Conservation (phyloP, 2,797 vertebrate genomes). For the Lagorchestes hirsutus region DNA sequence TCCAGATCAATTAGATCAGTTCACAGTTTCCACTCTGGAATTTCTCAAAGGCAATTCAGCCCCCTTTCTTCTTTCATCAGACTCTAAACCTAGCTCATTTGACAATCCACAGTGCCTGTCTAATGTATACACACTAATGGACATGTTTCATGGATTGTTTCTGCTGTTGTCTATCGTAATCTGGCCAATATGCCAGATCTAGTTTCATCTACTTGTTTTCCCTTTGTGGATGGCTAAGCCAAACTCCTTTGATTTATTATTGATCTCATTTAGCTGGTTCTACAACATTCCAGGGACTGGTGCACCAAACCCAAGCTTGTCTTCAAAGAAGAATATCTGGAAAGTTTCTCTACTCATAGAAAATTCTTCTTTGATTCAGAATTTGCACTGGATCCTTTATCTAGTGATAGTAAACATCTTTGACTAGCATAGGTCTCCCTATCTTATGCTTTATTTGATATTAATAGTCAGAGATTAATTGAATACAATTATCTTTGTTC, state of each 20-base stretch:
- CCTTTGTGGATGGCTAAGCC: neutral
- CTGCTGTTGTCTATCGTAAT: neutral
- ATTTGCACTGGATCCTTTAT: neutral
- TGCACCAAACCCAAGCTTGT: neutral
- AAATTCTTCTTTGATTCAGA: neutral
- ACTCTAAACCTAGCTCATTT: neutral
- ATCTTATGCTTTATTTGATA: too few relatives aligned
- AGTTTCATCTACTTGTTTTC: neutral
- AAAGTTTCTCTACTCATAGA: neutral
- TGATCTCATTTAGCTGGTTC: neutral
- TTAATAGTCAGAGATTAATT: too few relatives aligned
- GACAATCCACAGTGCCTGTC: neutral
- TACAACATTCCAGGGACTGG: neutral
- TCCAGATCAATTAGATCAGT: neutral
- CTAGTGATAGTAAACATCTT: neutral
- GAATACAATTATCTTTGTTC: too few relatives aligned
- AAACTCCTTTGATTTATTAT: neutral
- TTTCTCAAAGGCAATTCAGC: neutral
- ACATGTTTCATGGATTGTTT: neutral
- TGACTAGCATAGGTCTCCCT: too few relatives aligned
- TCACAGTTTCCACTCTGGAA: neutral
- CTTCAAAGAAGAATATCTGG: neutral
- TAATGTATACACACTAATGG: neutral
- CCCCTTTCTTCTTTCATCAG: neutral
- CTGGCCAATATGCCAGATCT: neutral